phyloP scores from a whole-genome alignment of 1,140 invertebrate species.

The Conus betulinus region DNA sequence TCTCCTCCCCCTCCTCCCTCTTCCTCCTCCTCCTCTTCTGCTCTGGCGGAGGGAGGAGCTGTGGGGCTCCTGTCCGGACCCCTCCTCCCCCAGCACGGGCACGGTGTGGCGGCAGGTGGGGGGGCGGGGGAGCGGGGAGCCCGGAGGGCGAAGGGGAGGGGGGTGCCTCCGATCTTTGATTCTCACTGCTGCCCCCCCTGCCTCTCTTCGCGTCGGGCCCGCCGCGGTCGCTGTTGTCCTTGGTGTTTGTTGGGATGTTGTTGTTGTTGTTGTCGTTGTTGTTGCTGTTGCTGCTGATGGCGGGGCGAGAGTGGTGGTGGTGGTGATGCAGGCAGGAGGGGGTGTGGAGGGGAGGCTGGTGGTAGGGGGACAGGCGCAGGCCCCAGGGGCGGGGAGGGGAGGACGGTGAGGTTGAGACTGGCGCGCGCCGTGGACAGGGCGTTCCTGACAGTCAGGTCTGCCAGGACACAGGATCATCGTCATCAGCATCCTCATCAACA shows the following conservation, averaged over 20 bases:
- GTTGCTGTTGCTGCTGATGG: not conserved
- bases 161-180: not conserved
- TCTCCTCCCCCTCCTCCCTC: not conserved
- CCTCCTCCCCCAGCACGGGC: not conserved
- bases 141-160: not conserved
- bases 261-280: not conserved
- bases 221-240: too few relatives aligned
- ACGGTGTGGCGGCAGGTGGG: not conserved
- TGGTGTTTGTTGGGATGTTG: not conserved
- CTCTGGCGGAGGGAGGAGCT: too few relatives aligned
- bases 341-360: not conserved
- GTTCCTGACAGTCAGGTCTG: not conserved
- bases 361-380: not conserved
- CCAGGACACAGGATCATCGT: not conserved
- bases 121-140: not conserved
- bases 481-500: too few relatives aligned
- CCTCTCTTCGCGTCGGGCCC: too few relatives aligned
- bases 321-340: not conserved
- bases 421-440: not conserved
- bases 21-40: not conserved
- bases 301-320: not conserved
- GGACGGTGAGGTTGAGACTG: not conserved
- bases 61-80: too few relatives aligned
- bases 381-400: not conserved
- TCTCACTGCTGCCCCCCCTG: too few relatives aligned